Conservation (phyloP, 2,797 vertebrate species). For the Vireo griseus region DNA sequence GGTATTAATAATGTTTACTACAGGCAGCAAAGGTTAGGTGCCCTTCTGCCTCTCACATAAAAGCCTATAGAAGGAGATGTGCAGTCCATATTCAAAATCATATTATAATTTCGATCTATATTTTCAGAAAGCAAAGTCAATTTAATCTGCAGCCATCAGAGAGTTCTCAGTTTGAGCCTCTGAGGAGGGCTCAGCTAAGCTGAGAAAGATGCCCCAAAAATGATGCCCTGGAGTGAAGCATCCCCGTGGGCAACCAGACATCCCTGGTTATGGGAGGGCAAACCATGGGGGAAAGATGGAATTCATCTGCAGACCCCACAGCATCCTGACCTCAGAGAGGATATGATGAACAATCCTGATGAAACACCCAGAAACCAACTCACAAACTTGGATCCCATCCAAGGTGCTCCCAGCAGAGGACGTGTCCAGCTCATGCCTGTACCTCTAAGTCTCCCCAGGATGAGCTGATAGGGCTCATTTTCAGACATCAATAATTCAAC, state of each 20-base stretch:
- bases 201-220: background rate
- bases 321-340: rapidly evolving
- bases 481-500: background rate
- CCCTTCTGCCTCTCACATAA: background rate
- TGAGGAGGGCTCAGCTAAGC: background rate
- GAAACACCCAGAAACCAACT: background rate
- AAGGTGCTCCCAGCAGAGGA: background rate
- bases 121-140: background rate
- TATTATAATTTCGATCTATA: background rate
- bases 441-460: background rate
- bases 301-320: background rate
- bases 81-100: background rate
- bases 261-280: rapidly evolving
- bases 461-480: background rate
- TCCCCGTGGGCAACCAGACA: rapidly evolving
- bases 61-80: background rate
- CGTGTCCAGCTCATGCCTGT: rapidly evolving
- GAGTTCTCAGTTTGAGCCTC: background rate
- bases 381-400: background rate
- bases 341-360: rapidly evolving
- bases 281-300: background rate
- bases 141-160: background rate
- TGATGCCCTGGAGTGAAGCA: background rate
- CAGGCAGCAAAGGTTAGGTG: background rate
- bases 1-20: background rate